Conservation (phyloP, 2,113 vertebrate genomes). For the Catharus bicknelli region DNA sequence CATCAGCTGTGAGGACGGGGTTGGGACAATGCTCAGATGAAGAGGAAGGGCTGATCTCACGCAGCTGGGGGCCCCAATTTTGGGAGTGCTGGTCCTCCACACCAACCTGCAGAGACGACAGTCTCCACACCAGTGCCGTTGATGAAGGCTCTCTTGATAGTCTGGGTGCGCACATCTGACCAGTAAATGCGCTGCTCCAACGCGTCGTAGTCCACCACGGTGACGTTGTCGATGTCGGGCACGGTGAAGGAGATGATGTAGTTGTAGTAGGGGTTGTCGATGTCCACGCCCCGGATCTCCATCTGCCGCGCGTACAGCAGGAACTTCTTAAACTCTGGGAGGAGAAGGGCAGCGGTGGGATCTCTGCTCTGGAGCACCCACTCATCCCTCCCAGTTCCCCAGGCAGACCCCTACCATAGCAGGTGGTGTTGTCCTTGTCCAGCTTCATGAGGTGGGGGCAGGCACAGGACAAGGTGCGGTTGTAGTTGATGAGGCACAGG, state of each 20-base stretch:
- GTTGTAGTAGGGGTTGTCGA: conserved; percentile 97
- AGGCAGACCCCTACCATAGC: conserved; percentile 80
- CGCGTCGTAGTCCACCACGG: conserved; percentile 93
- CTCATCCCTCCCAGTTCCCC: background rate
- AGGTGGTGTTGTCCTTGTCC: conserved; percentile 86
- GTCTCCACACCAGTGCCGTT: conserved; percentile 96
- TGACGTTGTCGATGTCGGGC: conserved; percentile 95
- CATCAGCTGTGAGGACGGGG: accelerated
- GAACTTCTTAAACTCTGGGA: conserved; percentile 92
- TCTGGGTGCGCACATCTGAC: conserved; percentile 96
- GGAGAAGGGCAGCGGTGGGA: accelerated
- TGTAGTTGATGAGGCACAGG: conserved; percentile 96
- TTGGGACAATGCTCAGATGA: background rate
- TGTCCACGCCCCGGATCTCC: conserved; percentile 95
- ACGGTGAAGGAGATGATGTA: conserved; percentile 99
- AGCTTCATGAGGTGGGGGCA: conserved; percentile 98
- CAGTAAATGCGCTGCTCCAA: conserved; percentile 94
- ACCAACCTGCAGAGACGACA: conserved; percentile 82
- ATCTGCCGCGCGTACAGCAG: conserved; percentile 96
- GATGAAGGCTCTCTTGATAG: conserved; percentile 96
- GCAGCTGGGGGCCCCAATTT: accelerated
- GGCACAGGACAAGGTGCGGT: conserved; percentile 91
- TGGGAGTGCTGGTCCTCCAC: accelerated
- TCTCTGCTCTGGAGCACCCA: accelerated
- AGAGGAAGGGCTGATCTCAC: accelerated